Base-by-base conservation (phyloP, 2,888 invertebrate species). In the Drosophila borealis region DNA sequence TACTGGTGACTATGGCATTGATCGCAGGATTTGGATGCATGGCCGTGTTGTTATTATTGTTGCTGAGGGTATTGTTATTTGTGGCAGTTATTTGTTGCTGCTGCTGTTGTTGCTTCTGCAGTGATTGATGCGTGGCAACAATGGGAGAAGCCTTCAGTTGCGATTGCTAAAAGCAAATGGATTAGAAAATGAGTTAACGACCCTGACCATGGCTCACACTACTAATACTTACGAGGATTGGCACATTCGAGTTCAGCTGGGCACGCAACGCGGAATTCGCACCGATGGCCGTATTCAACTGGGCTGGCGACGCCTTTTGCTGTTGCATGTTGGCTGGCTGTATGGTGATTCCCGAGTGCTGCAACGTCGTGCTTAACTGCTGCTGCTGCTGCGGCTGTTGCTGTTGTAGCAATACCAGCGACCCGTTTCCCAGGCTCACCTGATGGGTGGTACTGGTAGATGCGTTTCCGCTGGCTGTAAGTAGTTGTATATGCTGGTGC, bases 1-100 rank as follows among this genome's bases (percentile, higher is more conserved):
- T 94, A 90, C 96, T 96, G 72, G 95, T 96, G 70, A 96, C 96
- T 80, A 97, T 94, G 53, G 96, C 96, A 90, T 94, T 96, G 81
- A 96, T 96, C 63, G 96, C 95, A 36, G 92, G 91, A 79, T 94
- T 94, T 25, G 92, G 85, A 81, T 92, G 89, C 73, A 91, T 84
- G 62, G 91, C 81, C 66, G 89, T 82, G 33, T 78, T 81, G 53
- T 72, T 80, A 37, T 71, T 81, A 42, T 66, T 74, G 48, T 77
- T 86, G 70, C 56, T 87, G 70, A 71, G 80, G 44, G 68, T 82
- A 54, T 66, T 73, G 49, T 74, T 74, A 44, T 73, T 77, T 34
- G 70, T 74, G 74, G 71, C 74, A 72, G 77, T 78, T 70, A 68
- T 57, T 65, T 81, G 80, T 60, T 91, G 86, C 55, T 81, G 70